phyloP scores from a whole-genome alignment of 2,113 vertebrate genomes.

The Phaethornis superciliosus region DNA sequence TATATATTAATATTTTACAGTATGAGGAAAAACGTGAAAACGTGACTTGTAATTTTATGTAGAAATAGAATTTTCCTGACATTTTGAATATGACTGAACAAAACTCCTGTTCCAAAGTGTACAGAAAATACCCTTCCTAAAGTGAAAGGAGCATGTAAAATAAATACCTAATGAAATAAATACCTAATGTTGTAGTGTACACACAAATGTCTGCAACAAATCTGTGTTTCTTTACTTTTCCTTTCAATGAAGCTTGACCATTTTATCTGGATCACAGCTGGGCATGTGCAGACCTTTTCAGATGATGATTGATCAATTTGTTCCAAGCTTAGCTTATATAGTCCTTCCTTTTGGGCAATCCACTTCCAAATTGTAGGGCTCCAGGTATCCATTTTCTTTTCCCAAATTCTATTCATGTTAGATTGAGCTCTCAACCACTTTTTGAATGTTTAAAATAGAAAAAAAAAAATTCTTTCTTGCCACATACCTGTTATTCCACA shows the following conservation, averaged over 20 bases:
- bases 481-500: background rate
- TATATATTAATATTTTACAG: background rate
- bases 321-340: background rate
- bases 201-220: background rate
- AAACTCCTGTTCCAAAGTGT: background rate
- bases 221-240: background rate
- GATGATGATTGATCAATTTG: too few relatives aligned
- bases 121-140: background rate
- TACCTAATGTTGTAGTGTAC: background rate
- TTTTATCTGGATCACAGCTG: too few relatives aligned
- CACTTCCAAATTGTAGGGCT: background rate
- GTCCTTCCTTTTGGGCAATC: background rate
- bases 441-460: background rate
- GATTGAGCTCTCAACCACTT: background rate
- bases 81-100: background rate
- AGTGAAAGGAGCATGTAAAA: rapidly evolving
- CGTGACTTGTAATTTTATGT: background rate
- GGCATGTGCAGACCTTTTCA: too few relatives aligned
- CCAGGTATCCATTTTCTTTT: background rate
- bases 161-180: background rate
- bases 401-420: rapidly evolving
- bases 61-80: background rate
- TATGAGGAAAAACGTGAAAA: background rate
- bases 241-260: too few relatives aligned
- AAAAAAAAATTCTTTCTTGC: background rate